These are phyloP conservation scores for Sinopyrophorus schimmeli DNA, from an alignment of 2,888 invertebrate species.

Conservation along the genomic window DNA sequence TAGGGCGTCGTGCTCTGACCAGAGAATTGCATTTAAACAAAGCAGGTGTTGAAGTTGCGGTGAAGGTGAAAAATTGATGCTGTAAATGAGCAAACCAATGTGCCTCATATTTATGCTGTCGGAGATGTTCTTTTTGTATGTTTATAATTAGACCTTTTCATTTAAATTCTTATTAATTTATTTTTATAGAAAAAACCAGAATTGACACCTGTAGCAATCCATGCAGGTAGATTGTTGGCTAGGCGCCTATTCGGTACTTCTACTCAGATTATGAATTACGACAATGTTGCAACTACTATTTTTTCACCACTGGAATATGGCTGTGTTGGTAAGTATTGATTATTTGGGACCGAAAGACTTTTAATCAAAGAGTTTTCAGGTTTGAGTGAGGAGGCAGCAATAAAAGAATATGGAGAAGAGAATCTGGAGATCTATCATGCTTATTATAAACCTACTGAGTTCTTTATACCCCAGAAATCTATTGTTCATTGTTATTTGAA, in stretches of 20 bases:
- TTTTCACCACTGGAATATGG: conserved; percentile 97
- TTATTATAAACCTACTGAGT: conserved; percentile 94
- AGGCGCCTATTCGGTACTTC: conserved; percentile 68
- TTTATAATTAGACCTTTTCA: conserved; percentile 25
- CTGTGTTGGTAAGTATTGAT: conserved; percentile 65
- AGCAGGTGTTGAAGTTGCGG: conserved; percentile 71
- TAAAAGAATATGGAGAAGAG: conserved; percentile 69
- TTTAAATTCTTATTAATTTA: conserved; percentile 2
- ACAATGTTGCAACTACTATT: conserved; percentile 89
- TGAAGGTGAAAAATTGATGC: conserved; percentile 82
- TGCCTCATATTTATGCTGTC: conserved; percentile 88
- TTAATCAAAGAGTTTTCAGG: conserved; percentile 49
- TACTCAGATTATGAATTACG: conserved; percentile 75
- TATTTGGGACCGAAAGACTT: not conserved
- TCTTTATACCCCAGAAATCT: conserved; percentile 87
- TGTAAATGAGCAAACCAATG: conserved; percentile 79
- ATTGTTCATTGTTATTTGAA: conserved; percentile 91
- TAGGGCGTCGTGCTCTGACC: conserved; percentile 79
- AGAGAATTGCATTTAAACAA: conserved; percentile 71
- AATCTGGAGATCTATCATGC: conserved; percentile 91
- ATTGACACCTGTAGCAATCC: conserved; percentile 94
- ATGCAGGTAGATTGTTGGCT: conserved; percentile 86
- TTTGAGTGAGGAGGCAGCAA: conserved; percentile 85
- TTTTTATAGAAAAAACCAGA: conserved; percentile 71
- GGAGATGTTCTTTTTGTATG: conserved; percentile 87